These are phyloP conservation scores for Oriolus oriolus DNA, from an alignment of 2,113 vertebrate genomes.

Conservation along the genomic window DNA sequence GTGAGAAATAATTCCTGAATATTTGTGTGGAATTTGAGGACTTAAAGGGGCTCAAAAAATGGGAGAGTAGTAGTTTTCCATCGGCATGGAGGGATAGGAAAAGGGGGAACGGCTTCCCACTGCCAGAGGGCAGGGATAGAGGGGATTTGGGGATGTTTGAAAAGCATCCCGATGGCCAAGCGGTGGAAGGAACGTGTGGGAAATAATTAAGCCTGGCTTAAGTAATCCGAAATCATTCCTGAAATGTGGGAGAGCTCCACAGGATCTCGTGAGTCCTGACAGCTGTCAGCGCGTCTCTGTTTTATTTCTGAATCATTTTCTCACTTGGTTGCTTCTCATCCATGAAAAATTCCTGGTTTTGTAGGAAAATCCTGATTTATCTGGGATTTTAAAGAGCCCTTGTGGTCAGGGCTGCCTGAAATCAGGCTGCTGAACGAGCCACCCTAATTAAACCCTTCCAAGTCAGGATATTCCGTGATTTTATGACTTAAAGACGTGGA, in stretches of 20 bases:
- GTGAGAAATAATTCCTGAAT: not conserved
- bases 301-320: not conserved
- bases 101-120: not conserved
- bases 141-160: not conserved
- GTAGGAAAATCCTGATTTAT: not conserved
- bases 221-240: not conserved
- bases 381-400: not conserved
- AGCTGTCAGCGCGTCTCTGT: not conserved
- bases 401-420: not conserved
- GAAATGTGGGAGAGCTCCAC: not conserved
- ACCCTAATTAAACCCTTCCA: not conserved
- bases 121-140: not conserved
- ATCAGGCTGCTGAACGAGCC: not conserved
- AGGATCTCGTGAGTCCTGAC: not conserved
- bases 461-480: not conserved
- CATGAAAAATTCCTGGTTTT: fast-evolving
- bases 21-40: not conserved
- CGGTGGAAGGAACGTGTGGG: not conserved
- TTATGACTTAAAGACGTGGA: not conserved
- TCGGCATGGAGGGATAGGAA: not conserved
- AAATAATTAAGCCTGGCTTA: not conserved
- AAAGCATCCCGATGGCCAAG: not conserved
- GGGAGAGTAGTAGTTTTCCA: not conserved
- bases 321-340: not conserved
- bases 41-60: too few relatives aligned